Evolutionary conservation across 2,888 invertebrate species (phyloP), one percentile per base, ranked within the genome.

Genomic region (Orthosia incerta): DNA sequence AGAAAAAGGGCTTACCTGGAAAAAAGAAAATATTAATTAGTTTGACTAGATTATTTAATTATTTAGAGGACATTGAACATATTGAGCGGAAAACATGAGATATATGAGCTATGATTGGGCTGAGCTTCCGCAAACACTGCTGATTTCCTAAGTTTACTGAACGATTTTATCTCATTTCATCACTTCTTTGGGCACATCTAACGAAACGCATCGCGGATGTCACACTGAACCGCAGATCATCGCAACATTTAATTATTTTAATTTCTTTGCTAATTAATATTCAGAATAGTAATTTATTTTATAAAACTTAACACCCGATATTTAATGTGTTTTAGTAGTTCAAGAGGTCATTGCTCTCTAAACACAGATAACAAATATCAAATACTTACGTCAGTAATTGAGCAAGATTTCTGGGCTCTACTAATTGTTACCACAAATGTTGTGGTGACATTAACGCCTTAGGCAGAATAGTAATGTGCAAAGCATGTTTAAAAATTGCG

Each of bases 351-450:
- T 57, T 69, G 61, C 55, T 63, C 85, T 77, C 74, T 50, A 76
- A 68, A 73, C 74, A 78, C 63, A 84, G 74, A 76, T 75, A 64
- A 68, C 67, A 72, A 61, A 67, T 39, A 39, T 57, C 55, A 68
- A 65, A 60, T 82, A 76, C 77, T 45, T 59, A 80, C 20, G 70
- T 91, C 83, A 88, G 13, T 60, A 39, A 72, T 80, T 74, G 72
- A 80, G 86, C 67, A 86, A 85, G 69, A 13, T 59, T 70, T 64
- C 56, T 53, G 51, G 51, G 69, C 63, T 73, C 79, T 76, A 74
- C 65, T 84, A 83, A 82, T 80, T 75, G 72, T 76, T 77, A 70
- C 65, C 50, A 65, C 82, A 83, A 84, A 88, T 74, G 76, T 56
- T 71, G 18, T 76, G 57, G 71, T 51, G 62, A 63, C 76, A 78